phyloP scores from a whole-genome alignment of 2,888 invertebrate genomes.

The Endomychus coccineus region DNA sequence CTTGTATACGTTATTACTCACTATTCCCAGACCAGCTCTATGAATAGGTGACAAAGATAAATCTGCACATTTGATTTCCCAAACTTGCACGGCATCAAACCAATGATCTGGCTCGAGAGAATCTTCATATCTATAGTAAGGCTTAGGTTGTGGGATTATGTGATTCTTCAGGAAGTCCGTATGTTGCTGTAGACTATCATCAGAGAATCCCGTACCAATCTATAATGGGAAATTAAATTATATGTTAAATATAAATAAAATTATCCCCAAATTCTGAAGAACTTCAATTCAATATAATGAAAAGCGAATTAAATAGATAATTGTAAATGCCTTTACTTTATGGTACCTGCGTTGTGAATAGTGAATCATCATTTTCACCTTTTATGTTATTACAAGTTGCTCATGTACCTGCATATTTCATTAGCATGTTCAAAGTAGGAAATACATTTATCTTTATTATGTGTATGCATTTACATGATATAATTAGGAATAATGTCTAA shows the following conservation, averaged over 20 bases:
- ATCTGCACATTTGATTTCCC: conserved; percentile 79
- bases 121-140: conserved; percentile 72
- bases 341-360: too few relatives aligned
- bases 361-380: too few relatives aligned
- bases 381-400: too few relatives aligned
- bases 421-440: too few relatives aligned
- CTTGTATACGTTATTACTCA: too few relatives aligned
- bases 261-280: neutral
- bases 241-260: neutral
- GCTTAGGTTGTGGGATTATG: conserved; percentile 65
- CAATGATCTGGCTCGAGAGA: conserved; percentile 77
- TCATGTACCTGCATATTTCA: too few relatives aligned
- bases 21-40: conserved; percentile 78
- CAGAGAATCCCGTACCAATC: conserved; percentile 92
- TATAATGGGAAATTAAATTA: conserved; percentile 30
- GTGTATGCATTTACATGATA: too few relatives aligned
- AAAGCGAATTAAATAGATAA: too few relatives aligned
- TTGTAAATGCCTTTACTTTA: too few relatives aligned
- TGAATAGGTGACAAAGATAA: conserved; percentile 93
- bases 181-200: conserved; percentile 76
- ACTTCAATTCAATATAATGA: conserved; percentile 7
- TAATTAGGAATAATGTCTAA: too few relatives aligned
- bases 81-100: conserved; percentile 77
- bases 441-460: too few relatives aligned
- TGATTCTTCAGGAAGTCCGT: conserved; percentile 68